A percentile compares a stretch with the other conserved stretches of the same genome.
Conservation (phyloP, 1,140 invertebrate genomes). For the Anoplophora glabripennis region DNA sequence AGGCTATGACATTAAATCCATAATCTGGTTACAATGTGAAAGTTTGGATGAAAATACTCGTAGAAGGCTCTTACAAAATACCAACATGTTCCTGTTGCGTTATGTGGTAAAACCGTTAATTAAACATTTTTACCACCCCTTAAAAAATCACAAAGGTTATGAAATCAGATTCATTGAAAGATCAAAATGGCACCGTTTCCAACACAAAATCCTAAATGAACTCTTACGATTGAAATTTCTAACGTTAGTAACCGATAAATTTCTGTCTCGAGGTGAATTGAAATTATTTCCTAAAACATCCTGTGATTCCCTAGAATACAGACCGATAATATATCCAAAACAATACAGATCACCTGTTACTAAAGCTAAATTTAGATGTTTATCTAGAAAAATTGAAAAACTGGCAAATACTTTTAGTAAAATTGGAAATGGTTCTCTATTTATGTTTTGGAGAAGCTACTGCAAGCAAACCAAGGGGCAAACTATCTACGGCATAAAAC, state of each 20-base stretch:
- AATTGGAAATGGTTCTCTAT: not conserved
- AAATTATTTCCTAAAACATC: slow-evolving; percentile 15
- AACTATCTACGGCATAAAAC: slow-evolving; percentile 13
- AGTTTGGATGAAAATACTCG: not conserved
- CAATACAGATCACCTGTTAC: not conserved
- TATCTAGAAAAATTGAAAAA: slow-evolving; percentile 10
- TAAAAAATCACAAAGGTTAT: slow-evolving; percentile 2
- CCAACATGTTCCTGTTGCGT: slow-evolving; percentile 6
- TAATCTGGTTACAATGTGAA: slow-evolving; percentile 11
- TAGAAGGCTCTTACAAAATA: not conserved
- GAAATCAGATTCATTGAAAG: slow-evolving; percentile 15
- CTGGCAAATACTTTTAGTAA: slow-evolving; percentile 3
- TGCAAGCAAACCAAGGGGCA: not conserved
- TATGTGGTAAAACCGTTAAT: slow-evolving; percentile 14
- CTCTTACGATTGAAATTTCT: slow-evolving; percentile 3
- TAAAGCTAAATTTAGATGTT: slow-evolving; percentile 1
- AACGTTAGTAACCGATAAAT: not conserved
- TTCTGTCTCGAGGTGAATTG: slow-evolving; percentile 7
- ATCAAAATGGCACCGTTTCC: slow-evolving; percentile 12
- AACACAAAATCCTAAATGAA: not conserved
- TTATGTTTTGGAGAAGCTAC: slow-evolving; percentile 2
- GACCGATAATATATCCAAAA: slow-evolving; percentile 10
- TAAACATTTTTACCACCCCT: slow-evolving; percentile 11
- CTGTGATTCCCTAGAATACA: slow-evolving; percentile 2
- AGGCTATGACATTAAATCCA: slow-evolving; percentile 12